phyloP scores from a whole-genome alignment of 2,113 vertebrate genomes.

The Lasiurus cinereus region DNA sequence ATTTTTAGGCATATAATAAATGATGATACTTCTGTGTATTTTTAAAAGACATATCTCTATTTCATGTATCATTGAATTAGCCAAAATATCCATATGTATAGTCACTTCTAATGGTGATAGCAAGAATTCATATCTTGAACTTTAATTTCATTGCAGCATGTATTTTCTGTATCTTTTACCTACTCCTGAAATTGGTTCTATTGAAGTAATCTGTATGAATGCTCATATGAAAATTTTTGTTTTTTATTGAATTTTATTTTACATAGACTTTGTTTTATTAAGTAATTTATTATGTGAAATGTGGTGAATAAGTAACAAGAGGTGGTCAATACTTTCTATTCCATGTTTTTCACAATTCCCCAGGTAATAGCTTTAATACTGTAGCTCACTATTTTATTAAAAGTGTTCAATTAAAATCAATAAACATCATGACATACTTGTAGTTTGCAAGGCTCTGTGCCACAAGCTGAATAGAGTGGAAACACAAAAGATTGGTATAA shows the following conservation, averaged over 20 bases:
- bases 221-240: slow-evolving; percentile 29
- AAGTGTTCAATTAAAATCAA: not conserved
- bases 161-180: slow-evolving; percentile 10
- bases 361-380: not conserved
- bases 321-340: not conserved
- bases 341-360: not conserved
- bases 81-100: not conserved
- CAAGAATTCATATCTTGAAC: not conserved
- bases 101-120: not conserved
- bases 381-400: slow-evolving; percentile 13
- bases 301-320: not conserved
- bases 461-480: not conserved
- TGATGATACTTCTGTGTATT: not conserved
- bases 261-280: not conserved
- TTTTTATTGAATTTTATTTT: not conserved
- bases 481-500: not conserved
- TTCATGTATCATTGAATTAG: slow-evolving; percentile 34
- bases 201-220: not conserved
- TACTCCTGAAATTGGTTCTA: not conserved
- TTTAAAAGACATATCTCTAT: not conserved
- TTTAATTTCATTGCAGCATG: not conserved
- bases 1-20: slow-evolving; percentile 5
- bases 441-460: not conserved
- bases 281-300: not conserved
- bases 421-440: not conserved